Percentiles rank a stretch among this genome's conserved stretches.
These are phyloP conservation scores for Numenius phaeopus DNA, from an alignment of 2,797 vertebrate species.

Conservation along the genomic window DNA sequence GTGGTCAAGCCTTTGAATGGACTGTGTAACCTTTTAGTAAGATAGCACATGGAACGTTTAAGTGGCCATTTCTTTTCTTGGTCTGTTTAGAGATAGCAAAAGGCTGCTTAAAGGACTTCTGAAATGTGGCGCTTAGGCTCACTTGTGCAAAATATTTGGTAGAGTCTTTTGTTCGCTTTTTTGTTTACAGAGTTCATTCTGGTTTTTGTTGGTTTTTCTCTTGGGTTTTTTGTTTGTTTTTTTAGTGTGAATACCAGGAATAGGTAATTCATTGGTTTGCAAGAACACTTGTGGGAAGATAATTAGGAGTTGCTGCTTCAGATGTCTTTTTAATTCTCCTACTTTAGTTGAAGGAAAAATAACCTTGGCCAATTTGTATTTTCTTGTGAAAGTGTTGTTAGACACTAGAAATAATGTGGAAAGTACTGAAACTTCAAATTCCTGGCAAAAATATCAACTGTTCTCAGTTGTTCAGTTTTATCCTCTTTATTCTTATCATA, in stretches of 20 bases:
- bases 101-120: background rate
- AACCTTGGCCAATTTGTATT: background rate
- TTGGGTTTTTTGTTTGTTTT: background rate
- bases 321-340: background rate
- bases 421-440: background rate
- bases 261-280: background rate
- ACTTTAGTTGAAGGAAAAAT: background rate
- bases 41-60: background rate
- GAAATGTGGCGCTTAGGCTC: background rate
- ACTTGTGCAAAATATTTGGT: background rate
- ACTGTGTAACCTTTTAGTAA: background rate
- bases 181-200: background rate
- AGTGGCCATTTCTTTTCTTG: constrained; percentile 11
- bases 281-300: background rate
- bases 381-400: background rate
- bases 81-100: background rate
- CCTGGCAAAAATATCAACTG: background rate
- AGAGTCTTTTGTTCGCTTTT: background rate
- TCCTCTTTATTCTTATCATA: background rate
- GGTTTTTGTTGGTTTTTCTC: background rate
- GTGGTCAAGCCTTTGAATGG: background rate
- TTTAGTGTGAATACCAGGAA: background rate
- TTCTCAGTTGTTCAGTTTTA: background rate
- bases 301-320: background rate
- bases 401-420: background rate